Conservation (phyloP, 2,888 invertebrate species). For the Anticlea derivata region DNA sequence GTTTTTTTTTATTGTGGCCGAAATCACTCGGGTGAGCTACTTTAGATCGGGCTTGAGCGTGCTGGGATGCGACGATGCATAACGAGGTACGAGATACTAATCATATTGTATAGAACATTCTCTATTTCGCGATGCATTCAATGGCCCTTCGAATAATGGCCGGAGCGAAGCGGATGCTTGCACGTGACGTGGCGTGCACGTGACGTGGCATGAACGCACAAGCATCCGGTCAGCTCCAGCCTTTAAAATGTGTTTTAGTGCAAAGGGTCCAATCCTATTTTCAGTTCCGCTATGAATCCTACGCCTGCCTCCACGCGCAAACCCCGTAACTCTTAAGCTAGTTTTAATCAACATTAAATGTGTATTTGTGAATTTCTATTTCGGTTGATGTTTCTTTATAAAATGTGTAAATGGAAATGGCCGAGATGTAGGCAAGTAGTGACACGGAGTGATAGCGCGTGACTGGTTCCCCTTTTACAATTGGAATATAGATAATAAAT, state of each 20-base stretch:
- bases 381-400: constrained; percentile 80
- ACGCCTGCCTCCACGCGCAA: constrained; percentile 57
- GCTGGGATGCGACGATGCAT: constrained; percentile 51
- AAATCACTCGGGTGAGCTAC: constrained; percentile 64
- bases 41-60: constrained; percentile 54
- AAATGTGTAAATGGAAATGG: constrained; percentile 82
- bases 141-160: constrained; percentile 25
- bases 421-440: constrained; percentile 77
- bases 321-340: constrained; percentile 66
- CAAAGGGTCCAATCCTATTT: constrained; percentile 39
- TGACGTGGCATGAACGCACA: too few species aligned
- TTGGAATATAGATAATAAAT: constrained; percentile 82
- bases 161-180: too few species aligned
- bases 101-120: constrained; percentile 23
- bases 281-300: constrained; percentile 30
- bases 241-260: constrained; percentile 34
- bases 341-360: constrained; percentile 80
- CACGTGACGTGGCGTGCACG: too few species aligned
- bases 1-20: constrained; percentile 67
- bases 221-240: too few species aligned
- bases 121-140: constrained; percentile 29
- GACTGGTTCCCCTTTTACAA: constrained; percentile 82
- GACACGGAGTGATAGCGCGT: constrained; percentile 78
- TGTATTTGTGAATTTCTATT: constrained; percentile 83
- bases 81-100: constrained; percentile 44